phyloP scores from a whole-genome alignment of 2,113 vertebrate genomes.

The Laterallus jamaicensis region DNA sequence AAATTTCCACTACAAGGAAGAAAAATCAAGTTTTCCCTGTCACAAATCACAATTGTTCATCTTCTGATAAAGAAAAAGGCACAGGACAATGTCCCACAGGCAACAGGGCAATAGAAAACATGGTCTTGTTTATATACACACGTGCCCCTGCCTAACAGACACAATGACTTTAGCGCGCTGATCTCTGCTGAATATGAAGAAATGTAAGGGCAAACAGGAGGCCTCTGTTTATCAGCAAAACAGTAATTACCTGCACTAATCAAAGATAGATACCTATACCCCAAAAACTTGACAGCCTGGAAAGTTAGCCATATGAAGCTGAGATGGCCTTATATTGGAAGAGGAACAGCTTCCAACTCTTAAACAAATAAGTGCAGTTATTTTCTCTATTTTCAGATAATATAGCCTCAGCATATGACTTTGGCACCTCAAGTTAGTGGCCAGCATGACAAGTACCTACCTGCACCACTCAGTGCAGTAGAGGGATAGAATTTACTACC shows the following conservation, averaged over 20 bases:
- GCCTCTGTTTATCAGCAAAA: neutral
- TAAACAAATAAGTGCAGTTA: neutral
- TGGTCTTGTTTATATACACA: neutral
- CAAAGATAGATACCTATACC: neutral
- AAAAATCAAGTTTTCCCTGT: neutral
- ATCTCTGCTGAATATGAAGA: neutral
- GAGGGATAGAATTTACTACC: neutral
- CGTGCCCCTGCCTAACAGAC: neutral
- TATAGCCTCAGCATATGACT: neutral
- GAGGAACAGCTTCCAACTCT: neutral
- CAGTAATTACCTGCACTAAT: neutral
- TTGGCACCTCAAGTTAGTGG: neutral
- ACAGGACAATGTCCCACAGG: neutral
- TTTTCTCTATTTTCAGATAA: neutral
- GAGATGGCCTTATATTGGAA: neutral
- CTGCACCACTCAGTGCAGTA: neutral
- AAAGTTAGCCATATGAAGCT: neutral
- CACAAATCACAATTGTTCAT: neutral
- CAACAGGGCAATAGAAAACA: neutral
- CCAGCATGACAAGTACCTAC: neutral
- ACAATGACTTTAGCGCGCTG: neutral
- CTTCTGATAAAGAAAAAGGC: neutral
- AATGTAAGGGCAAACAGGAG: neutral
- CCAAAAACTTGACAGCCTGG: neutral
- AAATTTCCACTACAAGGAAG: conserved; percentile 72